Evolutionary conservation across 2,113 vertebrate genomes (phyloP).

Genomic region (Pollachius pollachius): DNA sequence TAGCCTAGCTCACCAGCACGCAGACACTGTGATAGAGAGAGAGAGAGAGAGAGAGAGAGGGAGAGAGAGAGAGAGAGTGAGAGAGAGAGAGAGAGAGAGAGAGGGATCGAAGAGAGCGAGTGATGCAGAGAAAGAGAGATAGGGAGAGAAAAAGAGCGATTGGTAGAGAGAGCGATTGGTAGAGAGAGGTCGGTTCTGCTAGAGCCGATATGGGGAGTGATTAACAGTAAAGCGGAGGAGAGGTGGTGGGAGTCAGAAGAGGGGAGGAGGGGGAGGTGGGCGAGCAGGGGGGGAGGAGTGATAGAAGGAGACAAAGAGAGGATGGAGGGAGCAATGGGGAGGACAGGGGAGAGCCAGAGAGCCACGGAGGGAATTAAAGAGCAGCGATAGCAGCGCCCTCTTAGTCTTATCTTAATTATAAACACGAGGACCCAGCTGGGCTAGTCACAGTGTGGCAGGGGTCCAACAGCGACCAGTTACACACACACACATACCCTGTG

Average conservation of each 20-base stretch:
- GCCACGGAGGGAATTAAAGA: constrained; percentile 14
- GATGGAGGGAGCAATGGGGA: background rate
- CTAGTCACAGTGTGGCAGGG: constrained; percentile 13
- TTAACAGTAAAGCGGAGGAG: background rate
- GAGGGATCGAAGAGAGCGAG: background rate
- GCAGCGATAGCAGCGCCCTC: constrained; percentile 40
- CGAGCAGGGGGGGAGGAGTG: background rate
- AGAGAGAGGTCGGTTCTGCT: too few relatives aligned
- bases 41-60: too few relatives aligned
- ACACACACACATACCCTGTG: constrained; percentile 14
- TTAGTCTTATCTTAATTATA: constrained; percentile 61
- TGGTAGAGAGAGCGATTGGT: too few relatives aligned
- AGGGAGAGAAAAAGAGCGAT: background rate
- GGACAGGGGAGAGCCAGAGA: background rate
- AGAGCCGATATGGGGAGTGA: too few relatives aligned
- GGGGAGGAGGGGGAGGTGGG: background rate
- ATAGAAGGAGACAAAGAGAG: background rate
- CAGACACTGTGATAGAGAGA: too few relatives aligned
- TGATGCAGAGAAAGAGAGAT: background rate
- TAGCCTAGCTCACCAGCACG: too few relatives aligned
- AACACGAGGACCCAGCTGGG: constrained; percentile 58
- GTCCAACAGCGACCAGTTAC: constrained; percentile 25
- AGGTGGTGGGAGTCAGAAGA: background rate
- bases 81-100: background rate
- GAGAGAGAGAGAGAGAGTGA: too few relatives aligned